Conservation (phyloP, 2,797 vertebrate species). For the Pipistrellus pipistrellus region DNA sequence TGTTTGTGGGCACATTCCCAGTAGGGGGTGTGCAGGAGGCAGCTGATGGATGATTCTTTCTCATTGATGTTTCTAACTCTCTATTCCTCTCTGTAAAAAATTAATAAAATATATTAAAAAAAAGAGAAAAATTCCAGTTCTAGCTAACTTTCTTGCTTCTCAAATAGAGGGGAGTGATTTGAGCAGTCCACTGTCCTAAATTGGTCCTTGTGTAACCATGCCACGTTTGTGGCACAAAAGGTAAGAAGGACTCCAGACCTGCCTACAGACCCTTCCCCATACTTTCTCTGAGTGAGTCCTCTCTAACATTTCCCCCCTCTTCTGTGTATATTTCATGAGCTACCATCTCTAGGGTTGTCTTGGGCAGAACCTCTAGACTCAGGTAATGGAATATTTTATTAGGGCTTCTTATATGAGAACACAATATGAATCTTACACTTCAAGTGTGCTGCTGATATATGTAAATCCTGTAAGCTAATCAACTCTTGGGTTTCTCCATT, state of each 20-base stretch:
- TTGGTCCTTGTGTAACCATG: background rate
- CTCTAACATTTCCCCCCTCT: background rate
- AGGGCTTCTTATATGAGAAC: background rate
- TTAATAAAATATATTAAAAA: too few species aligned
- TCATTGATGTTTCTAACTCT: too few species aligned
- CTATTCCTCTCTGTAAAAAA: too few species aligned
- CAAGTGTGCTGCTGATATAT: background rate
- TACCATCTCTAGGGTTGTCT: background rate
- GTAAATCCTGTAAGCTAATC: constrained; percentile 29
- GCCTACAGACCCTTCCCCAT: background rate
- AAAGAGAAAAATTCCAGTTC: background rate
- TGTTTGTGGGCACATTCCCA: too few species aligned
- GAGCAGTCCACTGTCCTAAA: background rate
- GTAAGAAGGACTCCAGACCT: background rate
- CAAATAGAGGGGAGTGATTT: background rate
- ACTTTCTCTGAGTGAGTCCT: background rate
- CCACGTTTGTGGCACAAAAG: background rate
- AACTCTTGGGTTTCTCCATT: constrained; percentile 8
- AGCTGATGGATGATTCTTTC: too few species aligned
- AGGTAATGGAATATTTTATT: background rate
- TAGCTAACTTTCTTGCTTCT: background rate
- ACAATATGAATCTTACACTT: background rate
- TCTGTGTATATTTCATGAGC: background rate
- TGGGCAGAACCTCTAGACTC: background rate
- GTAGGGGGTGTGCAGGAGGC: too few species aligned